Evolutionary conservation across 2,888 invertebrate species (phyloP).

Genomic region (Anagyrus pseudococci): DNA sequence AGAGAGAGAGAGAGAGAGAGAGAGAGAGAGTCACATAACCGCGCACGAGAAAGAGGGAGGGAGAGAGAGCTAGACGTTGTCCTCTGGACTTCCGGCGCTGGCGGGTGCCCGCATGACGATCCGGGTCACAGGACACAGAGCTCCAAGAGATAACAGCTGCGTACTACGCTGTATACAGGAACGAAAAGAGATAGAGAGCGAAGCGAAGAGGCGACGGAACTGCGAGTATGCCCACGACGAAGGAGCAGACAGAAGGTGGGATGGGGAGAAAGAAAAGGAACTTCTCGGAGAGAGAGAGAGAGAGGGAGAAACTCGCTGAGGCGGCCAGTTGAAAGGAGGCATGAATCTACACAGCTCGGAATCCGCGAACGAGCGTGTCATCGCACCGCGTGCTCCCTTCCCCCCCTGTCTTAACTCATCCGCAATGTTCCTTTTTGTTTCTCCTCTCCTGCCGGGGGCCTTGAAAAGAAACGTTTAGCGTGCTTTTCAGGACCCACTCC

Average conservation of each 20-base stretch:
- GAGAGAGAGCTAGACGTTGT: not conserved
- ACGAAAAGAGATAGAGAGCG: too few relatives aligned
- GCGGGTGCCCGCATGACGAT: slow-evolving; percentile 11
- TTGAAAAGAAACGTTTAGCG: slow-evolving; percentile 29
- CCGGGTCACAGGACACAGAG: slow-evolving; percentile 27
- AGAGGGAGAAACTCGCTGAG: slow-evolving; percentile 2
- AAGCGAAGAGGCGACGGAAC: too few relatives aligned
- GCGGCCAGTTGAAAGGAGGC: slow-evolving; percentile 20
- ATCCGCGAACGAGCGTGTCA: slow-evolving; percentile 32
- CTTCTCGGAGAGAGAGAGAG: slow-evolving; percentile 20
- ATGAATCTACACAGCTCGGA: slow-evolving; percentile 31
- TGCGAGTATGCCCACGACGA: too few relatives aligned
- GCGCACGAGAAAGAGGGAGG: too few relatives aligned
- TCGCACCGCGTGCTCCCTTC: slow-evolving; percentile 2
- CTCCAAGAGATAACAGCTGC: not conserved
- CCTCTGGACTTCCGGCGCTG: not conserved
- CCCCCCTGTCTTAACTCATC: not conserved
- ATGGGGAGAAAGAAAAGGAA: not conserved
- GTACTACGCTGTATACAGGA: not conserved
- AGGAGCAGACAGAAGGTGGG: not conserved
- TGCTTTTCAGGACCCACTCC: not conserved
- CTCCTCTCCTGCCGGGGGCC: not conserved
- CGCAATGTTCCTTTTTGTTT: slow-evolving; percentile 3
- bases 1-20: not conserved
- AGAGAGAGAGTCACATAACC: too few relatives aligned